Percentiles rank a stretch among this genome's conserved stretches.
Conservation (phyloP, 2,113 vertebrate genomes). For the Gasterosteus aculeatus region DNA sequence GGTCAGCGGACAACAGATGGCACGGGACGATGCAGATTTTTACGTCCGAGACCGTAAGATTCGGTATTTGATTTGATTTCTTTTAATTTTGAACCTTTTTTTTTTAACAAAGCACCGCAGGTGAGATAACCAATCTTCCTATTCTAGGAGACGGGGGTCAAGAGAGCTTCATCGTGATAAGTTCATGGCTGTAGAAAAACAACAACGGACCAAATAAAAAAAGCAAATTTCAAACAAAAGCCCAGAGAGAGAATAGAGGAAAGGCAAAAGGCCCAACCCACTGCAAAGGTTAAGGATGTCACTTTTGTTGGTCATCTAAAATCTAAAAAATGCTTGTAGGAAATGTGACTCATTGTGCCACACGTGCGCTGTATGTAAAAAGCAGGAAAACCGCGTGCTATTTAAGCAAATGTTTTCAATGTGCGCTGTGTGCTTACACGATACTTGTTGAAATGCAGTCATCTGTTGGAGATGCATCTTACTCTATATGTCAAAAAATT, state of each 20-base stretch:
- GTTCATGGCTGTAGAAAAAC: constrained; percentile 18
- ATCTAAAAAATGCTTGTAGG: neutral
- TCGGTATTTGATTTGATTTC: constrained; percentile 44
- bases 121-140: constrained; percentile 33
- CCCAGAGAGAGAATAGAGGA: neutral
- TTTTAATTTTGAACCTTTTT: constrained; percentile 62
- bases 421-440: neutral
- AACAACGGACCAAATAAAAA: constrained; percentile 31
- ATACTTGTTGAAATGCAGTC: neutral
- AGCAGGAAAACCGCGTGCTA: neutral
- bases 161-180: constrained; percentile 20
- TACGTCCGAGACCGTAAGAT: constrained; percentile 25
- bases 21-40: constrained; percentile 48
- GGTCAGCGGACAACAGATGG: constrained; percentile 35
- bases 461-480: neutral
- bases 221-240: constrained; percentile 30
- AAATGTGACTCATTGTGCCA: constrained; percentile 15
- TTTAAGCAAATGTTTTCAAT: neutral
- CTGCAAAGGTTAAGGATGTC: constrained; percentile 31
- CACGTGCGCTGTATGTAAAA: neutral
- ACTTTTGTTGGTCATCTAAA: neutral
- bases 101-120: constrained; percentile 43
- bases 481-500: neutral
- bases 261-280: constrained; percentile 11
- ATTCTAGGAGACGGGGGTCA: constrained; percentile 36